These are phyloP conservation scores for Parotocinclus haroldoi DNA, from an alignment of 2,797 vertebrate genomes.

Conservation along the genomic window DNA sequence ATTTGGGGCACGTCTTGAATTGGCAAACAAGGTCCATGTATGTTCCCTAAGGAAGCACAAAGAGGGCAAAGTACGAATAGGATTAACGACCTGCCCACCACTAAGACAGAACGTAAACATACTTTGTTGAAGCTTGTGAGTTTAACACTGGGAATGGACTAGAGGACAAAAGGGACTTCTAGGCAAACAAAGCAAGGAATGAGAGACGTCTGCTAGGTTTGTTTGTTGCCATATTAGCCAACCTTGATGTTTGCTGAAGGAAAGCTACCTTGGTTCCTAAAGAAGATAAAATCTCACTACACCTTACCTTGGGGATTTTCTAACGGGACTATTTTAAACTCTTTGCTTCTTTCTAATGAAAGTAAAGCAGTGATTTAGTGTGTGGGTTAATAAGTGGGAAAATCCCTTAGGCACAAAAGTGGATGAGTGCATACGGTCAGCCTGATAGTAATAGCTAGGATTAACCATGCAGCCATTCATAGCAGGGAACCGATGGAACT, in stretches of 20 bases:
- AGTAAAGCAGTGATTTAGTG: conserved; percentile 1
- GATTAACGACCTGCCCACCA: conserved; percentile 31
- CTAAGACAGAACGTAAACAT: conserved; percentile 52
- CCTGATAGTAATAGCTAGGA: conserved; percentile 23
- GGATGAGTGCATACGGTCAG: conserved; percentile 18
- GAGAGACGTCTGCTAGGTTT: conserved; percentile 33
- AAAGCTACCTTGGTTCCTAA: conserved; percentile 10
- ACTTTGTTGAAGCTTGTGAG: conserved; percentile 42
- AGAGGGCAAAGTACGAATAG: conserved; percentile 21
- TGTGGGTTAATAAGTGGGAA: conserved; percentile 23
- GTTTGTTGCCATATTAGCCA: conserved; percentile 63
- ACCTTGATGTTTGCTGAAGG: conserved; percentile 56
- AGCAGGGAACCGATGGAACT: conserved; percentile 5
- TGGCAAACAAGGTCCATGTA: not conserved
- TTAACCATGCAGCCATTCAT: conserved; percentile 26
- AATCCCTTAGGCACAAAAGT: conserved; percentile 18
- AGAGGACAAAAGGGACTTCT: conserved; percentile 58
- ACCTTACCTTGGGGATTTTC: conserved; percentile 1
- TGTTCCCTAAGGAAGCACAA: conserved; percentile 2
- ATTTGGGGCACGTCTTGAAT: not conserved
- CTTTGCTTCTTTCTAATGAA: not conserved
- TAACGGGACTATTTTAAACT: conserved; percentile 3
- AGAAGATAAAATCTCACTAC: not conserved
- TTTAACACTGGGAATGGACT: conserved; percentile 54
- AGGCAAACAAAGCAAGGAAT: conserved; percentile 48